phyloP scores from a whole-genome alignment of 2,888 invertebrate genomes.

The Nomada lathburiana region DNA sequence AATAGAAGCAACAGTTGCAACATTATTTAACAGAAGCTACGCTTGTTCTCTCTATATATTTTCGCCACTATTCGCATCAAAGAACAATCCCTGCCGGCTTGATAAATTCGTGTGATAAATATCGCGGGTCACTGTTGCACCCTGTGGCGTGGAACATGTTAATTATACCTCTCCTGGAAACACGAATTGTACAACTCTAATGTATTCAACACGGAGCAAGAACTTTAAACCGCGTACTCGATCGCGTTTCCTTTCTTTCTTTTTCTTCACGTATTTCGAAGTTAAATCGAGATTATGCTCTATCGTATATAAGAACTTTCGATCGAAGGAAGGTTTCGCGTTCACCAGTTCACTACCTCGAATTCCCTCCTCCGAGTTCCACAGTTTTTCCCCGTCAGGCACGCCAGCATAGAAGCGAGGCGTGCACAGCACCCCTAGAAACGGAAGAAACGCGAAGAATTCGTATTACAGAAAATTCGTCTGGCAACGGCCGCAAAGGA shows the following conservation, averaged over 20 bases:
- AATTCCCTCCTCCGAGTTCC: slow-evolving; percentile 3
- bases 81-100: background rate
- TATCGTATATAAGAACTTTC: background rate
- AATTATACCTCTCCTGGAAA: background rate
- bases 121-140: background rate
- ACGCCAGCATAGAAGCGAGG: background rate
- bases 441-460: slow-evolving; percentile 47
- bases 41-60: background rate
- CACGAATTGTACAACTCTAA: background rate
- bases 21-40: background rate
- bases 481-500: background rate
- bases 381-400: slow-evolving; percentile 3
- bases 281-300: background rate
- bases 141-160: background rate
- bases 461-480: slow-evolving; percentile 39
- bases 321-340: background rate
- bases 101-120: background rate
- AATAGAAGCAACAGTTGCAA: background rate
- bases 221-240: background rate
- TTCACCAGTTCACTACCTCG: background rate
- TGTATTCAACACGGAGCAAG: background rate
- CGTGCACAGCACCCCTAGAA: slow-evolving; percentile 1
- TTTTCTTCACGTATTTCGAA: background rate
- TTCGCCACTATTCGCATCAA: background rate
- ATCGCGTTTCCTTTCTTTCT: background rate